phyloP scores from a whole-genome alignment of 2,888 invertebrate genomes.

The Chrysolina americana region DNA sequence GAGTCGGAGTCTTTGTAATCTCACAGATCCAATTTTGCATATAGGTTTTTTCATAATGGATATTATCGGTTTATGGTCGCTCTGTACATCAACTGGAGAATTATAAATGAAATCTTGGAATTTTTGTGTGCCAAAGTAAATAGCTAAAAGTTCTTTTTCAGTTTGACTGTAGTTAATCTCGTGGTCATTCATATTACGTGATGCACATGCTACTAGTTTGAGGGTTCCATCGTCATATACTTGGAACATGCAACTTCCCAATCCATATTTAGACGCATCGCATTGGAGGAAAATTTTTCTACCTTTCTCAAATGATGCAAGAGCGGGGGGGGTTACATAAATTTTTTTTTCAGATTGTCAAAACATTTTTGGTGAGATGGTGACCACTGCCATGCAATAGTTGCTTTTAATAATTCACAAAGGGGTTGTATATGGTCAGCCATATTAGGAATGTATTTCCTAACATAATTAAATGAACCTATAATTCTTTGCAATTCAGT shows the following conservation, averaged over 20 bases:
- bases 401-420: conserved; percentile 46
- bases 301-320: conserved; percentile 47
- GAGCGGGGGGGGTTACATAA: conserved; percentile 46
- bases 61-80: conserved; percentile 49
- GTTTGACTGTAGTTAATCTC: conserved; percentile 19
- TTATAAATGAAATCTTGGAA: conserved; percentile 50
- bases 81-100: conserved; percentile 46
- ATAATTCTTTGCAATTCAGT: conserved; percentile 39
- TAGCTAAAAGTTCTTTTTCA: conserved; percentile 48
- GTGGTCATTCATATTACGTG: not conserved
- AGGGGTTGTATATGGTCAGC: conserved; percentile 43
- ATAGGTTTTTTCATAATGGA: conserved; percentile 48
- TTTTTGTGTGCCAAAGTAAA: conserved; percentile 48
- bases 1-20: conserved; percentile 45
- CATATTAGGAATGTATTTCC: conserved; percentile 40
- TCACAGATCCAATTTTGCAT: conserved; percentile 46
- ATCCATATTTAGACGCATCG: conserved; percentile 46
- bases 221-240: not conserved
- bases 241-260: conserved; percentile 28
- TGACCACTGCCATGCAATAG: conserved; percentile 47
- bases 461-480: conserved; percentile 41
- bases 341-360: not conserved
- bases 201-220: not conserved
- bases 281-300: conserved; percentile 47
- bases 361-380: conserved; percentile 41